Conservation (phyloP, 2,113 vertebrate genomes). For the Corydoras maculifer region DNA sequence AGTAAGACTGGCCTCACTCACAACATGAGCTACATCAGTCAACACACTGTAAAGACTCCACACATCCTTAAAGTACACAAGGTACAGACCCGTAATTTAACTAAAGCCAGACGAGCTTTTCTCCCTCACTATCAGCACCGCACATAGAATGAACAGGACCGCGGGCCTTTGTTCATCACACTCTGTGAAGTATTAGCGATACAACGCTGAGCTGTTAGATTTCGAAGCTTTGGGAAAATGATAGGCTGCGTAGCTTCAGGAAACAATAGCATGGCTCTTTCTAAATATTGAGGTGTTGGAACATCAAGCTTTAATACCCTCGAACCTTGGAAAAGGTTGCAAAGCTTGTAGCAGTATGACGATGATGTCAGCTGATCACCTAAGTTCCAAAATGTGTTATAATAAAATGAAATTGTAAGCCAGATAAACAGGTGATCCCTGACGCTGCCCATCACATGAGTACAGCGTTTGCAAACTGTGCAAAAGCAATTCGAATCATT, state of each 20-base stretch:
- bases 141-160: neutral
- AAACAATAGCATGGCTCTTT: neutral
- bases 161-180: neutral
- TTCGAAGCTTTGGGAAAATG: conserved; percentile 4
- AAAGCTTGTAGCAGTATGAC: too few species aligned
- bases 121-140: neutral
- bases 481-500: too few species aligned
- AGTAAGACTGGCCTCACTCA: neutral
- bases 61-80: conserved; percentile 1
- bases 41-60: conserved; percentile 1
- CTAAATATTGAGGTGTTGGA: too few species aligned
- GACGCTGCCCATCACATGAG: too few species aligned
- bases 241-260: conserved; percentile 6
- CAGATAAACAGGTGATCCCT: too few species aligned
- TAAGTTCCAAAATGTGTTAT: too few species aligned
- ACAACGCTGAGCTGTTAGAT: neutral
- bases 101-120: neutral
- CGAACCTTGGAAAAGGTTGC: too few species aligned
- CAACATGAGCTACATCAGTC: neutral
- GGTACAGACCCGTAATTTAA: neutral
- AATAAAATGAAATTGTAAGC: too few species aligned
- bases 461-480: too few species aligned
- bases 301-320: too few species aligned
- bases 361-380: too few species aligned
- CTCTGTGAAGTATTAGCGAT: neutral